Conservation (phyloP, 2,113 vertebrate species). For the Puntigrus tetrazona region DNA sequence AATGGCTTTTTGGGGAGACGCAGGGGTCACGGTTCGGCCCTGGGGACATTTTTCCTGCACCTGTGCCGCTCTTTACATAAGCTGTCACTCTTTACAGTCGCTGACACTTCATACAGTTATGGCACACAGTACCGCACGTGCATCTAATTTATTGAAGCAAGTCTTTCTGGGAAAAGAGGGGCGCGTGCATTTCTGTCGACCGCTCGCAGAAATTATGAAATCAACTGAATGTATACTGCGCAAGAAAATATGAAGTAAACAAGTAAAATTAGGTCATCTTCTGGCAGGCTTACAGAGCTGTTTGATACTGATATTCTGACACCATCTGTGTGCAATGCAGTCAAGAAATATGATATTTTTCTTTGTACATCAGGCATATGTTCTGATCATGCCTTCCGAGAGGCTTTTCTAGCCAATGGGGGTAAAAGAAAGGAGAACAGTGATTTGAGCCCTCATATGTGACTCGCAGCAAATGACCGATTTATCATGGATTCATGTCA, state of each 20-base stretch:
- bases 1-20: neutral
- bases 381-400: neutral
- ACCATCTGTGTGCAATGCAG: neutral
- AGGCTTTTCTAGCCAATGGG: neutral
- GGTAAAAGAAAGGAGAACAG: neutral
- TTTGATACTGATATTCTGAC: neutral
- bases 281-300: neutral
- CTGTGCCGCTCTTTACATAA: slow-evolving; percentile 24
- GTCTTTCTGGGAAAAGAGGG: neutral
- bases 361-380: slow-evolving; percentile 7
- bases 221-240: neutral
- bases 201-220: neutral
- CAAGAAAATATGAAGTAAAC: neutral
- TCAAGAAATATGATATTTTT: slow-evolving; percentile 10
- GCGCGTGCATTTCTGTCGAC: neutral
- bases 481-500: neutral
- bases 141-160: neutral
- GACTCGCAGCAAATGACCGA: neutral
- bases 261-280: neutral
- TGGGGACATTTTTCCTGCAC: slow-evolving; percentile 20
- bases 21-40: neutral
- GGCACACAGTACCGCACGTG: neutral
- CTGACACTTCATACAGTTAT: neutral
- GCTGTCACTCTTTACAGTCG: neutral
- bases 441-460: neutral